Base-by-base conservation (phyloP, 2,888 invertebrate genomes). In the Nasonovia ribisnigri region DNA sequence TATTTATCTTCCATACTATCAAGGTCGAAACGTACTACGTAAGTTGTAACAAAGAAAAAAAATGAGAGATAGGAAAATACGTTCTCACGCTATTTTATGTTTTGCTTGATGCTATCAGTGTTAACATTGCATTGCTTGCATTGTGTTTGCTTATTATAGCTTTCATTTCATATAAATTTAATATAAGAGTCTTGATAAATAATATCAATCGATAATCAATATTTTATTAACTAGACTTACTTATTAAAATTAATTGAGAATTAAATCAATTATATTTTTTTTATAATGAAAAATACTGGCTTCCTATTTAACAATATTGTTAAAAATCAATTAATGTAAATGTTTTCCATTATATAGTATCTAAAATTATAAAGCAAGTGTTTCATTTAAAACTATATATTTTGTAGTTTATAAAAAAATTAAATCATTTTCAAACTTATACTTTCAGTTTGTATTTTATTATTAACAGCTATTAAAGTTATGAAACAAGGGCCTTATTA, bases 1-100 rank as follows among this genome's bases (percentile, higher is more conserved):
- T 95, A 96, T 96, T 95, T 96, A 96, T 95, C 96, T 96, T 95
- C 96, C 96, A 95, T 96, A 96, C 96, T 96, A 95, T 95, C 96
- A 96, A 95, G 96, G 96, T 95, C 96, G 96, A 95, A 96, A 96
- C 13, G 95, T 96, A 96, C 94, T 95, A 95, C 95, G 93, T 93
- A 95, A 93, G 93, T 93, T 93, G 89, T 89, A 86, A 88, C 43
- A 54, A 54, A 92, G 88, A 42, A 88, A 86, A 91, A 51, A 77
- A 92, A 88, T 43, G 88, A 92, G 36, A 51, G 54, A 86, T 84
- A 88, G 54, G 92, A 77, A 51, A 87, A 51, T 77, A 51, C 26
- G 36, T 43, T 77, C 20, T 88, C 54, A 43, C n/a, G 24, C 42
- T 92, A 67, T 88, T 86, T 88, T 91, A 43, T 91, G 24, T 11